phyloP scores from a whole-genome alignment of 2,888 invertebrate species.

The Limnephilus marmoratus region DNA sequence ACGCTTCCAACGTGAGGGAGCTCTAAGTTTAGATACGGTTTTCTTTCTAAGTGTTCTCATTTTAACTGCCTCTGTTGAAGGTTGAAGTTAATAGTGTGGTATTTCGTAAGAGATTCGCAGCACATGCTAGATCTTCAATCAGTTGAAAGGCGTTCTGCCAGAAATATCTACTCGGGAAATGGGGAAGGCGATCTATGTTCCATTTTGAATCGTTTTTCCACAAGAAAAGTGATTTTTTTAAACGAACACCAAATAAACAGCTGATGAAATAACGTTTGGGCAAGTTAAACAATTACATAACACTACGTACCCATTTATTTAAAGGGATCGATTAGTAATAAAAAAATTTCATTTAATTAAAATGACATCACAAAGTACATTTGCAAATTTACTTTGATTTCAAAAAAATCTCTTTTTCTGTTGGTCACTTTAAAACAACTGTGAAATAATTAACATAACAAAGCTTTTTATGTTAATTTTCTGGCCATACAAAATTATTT shows the following conservation, averaged over 20 bases:
- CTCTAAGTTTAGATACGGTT: neutral
- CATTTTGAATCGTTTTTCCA: neutral
- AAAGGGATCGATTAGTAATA: no score
- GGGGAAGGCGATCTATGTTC: neutral
- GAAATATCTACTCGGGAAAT: constrained; percentile 11
- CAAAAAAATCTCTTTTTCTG: no score
- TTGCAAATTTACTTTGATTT: no score
- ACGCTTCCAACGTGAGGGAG: neutral
- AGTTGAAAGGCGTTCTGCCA: constrained; percentile 14
- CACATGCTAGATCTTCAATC: constrained; percentile 26
- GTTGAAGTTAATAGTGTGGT: neutral
- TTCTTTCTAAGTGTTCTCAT: neutral
- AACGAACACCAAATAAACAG: neutral
- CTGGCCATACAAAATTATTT: neutral
- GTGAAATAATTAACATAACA: neutral
- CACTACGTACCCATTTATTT: no score
- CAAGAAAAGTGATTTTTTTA: neutral
- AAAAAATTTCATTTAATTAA: no score
- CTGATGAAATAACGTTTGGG: neutral
- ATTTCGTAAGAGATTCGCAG: constrained; percentile 28
- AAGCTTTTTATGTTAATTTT: neutral
- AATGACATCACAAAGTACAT: no score
- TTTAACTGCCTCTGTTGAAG: neutral
- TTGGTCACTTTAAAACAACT: no score
- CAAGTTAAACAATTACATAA: no score